Evolutionary conservation across 2,113 vertebrate genomes (phyloP).

Genomic region (Aldabrachelys gigantea): DNA sequence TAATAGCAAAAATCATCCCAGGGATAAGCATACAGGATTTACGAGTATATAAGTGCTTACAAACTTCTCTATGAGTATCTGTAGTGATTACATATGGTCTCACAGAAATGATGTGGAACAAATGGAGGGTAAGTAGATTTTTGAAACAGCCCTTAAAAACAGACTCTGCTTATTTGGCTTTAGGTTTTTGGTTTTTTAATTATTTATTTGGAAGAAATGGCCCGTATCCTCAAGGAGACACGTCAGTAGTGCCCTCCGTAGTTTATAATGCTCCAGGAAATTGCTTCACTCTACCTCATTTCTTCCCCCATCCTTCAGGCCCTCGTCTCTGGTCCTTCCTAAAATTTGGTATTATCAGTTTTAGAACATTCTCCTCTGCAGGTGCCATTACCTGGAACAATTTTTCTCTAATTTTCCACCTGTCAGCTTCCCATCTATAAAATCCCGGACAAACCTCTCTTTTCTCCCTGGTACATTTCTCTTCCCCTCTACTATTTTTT

Average conservation of each 20-base stretch:
- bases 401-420: not conserved
- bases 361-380: not conserved
- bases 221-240: not conserved
- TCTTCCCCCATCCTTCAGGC: not conserved
- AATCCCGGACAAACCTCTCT: not conserved
- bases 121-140: conserved; percentile 4
- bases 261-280: not conserved
- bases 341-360: not conserved
- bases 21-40: conserved; percentile 35
- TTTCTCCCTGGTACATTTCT: not conserved
- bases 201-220: not conserved
- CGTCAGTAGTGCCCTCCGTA: not conserved
- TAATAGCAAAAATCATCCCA: not conserved
- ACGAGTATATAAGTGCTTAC: not conserved
- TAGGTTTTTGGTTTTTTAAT: not conserved
- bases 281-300: not conserved
- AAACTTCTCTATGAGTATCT: not conserved
- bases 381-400: not conserved
- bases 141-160: not conserved
- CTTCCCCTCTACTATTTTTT: not conserved
- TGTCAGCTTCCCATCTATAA: not conserved
- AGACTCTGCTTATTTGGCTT: not conserved
- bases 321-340: not conserved
- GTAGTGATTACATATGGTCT: conserved; percentile 18
- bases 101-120: not conserved